Percentiles rank a stretch among this genome's conserved stretches.
Evolutionary conservation across 2,797 vertebrate genomes (phyloP).

Genomic region (Orientallactaga sibirica): DNA sequence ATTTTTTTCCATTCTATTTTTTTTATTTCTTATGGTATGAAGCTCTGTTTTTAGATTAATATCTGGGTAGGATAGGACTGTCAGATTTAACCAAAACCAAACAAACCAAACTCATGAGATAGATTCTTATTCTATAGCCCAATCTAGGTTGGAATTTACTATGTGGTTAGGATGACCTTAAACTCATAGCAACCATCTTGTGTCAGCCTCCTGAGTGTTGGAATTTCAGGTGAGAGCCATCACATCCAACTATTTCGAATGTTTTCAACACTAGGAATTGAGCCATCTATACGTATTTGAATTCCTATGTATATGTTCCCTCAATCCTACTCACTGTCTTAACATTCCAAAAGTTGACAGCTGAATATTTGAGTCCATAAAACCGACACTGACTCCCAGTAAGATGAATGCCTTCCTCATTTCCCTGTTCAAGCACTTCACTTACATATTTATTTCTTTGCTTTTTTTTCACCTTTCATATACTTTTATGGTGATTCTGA

Average conservation of each 20-base stretch:
- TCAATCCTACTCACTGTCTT: background rate
- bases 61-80: background rate
- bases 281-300: background rate
- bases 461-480: background rate
- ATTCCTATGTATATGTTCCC: background rate
- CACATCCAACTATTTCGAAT: background rate
- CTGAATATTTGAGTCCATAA: background rate
- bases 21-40: background rate
- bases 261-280: background rate
- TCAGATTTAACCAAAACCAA: background rate
- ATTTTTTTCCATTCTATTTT: background rate
- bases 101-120: background rate
- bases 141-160: too few relatives aligned
- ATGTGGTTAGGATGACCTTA: background rate
- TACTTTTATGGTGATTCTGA: background rate
- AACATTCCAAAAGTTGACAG: background rate
- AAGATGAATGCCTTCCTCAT: background rate
- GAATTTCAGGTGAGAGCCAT: background rate
- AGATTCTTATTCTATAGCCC: background rate
- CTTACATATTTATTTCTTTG: background rate
- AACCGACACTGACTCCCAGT: background rate
- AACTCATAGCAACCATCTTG: background rate
- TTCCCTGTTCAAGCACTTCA: background rate
- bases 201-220: background rate
- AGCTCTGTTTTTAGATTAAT: background rate